Conservation (phyloP, 2,888 invertebrate genomes). For the Eurois occulta region DNA sequence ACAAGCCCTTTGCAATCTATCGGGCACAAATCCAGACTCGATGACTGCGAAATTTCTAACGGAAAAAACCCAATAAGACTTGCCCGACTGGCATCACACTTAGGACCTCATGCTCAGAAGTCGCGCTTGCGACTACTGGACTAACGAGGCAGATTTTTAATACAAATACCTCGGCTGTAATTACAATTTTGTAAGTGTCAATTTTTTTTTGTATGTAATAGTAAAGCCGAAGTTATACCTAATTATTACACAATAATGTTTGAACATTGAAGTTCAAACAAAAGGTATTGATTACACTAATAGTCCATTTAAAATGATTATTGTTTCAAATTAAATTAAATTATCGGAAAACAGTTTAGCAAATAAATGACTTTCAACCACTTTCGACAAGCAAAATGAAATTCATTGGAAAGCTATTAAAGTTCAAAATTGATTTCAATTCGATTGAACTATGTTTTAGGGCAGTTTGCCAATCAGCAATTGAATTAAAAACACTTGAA, state of each 20-base stretch:
- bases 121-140: not conserved
- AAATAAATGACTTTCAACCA: slow-evolving; percentile 31
- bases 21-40: not conserved
- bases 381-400: slow-evolving; percentile 25
- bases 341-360: slow-evolving; percentile 7
- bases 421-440: slow-evolving; percentile 50
- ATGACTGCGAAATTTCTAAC: not conserved
- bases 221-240: not conserved
- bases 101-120: not conserved
- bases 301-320: not conserved
- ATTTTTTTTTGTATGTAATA: not conserved
- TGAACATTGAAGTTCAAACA: not conserved
- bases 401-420: slow-evolving; percentile 42
- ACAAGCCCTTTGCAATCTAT: too few species aligned
- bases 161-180: not conserved
- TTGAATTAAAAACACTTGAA: slow-evolving; percentile 22
- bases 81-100: not conserved
- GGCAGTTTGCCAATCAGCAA: slow-evolving; percentile 36
- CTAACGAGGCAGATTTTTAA: not conserved
- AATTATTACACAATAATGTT: not conserved
- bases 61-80: not conserved
- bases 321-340: slow-evolving; percentile 20
- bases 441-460: slow-evolving; percentile 26
- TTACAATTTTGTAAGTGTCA: not conserved
- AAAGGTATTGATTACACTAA: not conserved